phyloP scores from a whole-genome alignment of 1,140 invertebrate genomes.

The Philopotamus ludificatus region DNA sequence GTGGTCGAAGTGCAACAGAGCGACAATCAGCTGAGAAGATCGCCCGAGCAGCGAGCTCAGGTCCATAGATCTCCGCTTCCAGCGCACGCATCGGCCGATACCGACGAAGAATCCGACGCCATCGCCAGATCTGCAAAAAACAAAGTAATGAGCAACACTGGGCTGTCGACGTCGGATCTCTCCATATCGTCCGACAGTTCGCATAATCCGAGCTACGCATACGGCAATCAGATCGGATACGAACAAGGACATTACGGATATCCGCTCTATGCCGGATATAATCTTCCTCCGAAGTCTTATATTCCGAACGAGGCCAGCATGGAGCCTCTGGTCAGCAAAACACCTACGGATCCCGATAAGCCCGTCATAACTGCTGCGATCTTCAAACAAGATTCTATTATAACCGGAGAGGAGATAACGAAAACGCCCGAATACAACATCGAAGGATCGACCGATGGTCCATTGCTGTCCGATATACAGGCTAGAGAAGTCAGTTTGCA shows the following conservation, averaged over 20 bases:
- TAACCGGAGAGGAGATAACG: constrained; percentile 48
- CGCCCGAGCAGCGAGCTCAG: constrained; percentile 57
- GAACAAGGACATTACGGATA: constrained; percentile 70
- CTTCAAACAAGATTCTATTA: constrained; percentile 61
- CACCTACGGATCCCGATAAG: constrained; percentile 58
- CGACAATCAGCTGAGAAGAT: constrained; percentile 45
- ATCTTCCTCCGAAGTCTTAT: constrained; percentile 47
- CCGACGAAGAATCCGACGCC: constrained; percentile 47
- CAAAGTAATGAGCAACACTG: constrained; percentile 60
- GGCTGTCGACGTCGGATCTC: constrained; percentile 72
- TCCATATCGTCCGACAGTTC: constrained; percentile 69
- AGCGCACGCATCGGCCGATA: constrained; percentile 31
- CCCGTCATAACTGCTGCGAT: constrained; percentile 67
- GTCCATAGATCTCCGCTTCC: constrained; percentile 57
- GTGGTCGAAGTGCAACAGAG: constrained; percentile 69
- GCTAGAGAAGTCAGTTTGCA: constrained; percentile 53
- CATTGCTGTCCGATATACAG: constrained; percentile 54
- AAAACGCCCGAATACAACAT: constrained; percentile 53
- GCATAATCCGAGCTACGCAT: constrained; percentile 70
- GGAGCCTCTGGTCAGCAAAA: constrained; percentile 52
- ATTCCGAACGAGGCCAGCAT: constrained; percentile 56
- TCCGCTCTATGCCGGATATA: constrained; percentile 59
- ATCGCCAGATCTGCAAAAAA: constrained; percentile 51
- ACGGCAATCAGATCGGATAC: constrained; percentile 75
- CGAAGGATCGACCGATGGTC: constrained; percentile 54